Conservation (phyloP, 2,888 invertebrate genomes). For the Diaprepes abbreviatus region DNA sequence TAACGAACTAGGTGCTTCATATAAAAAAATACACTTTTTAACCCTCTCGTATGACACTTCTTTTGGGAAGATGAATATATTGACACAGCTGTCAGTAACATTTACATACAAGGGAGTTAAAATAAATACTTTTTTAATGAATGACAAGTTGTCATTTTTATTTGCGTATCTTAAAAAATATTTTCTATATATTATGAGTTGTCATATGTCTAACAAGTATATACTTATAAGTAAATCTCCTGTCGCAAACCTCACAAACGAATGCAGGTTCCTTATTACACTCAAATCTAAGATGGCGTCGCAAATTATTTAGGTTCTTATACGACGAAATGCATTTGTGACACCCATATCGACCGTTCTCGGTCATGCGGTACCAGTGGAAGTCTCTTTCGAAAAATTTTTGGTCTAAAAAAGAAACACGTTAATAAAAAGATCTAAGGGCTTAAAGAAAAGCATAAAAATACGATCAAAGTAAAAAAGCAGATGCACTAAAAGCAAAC, state of each 20-base stretch:
- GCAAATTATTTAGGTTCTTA: conserved; percentile 45
- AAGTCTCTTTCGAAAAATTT: not conserved
- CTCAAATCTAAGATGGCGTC: conserved; percentile 50
- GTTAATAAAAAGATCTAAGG: not conserved
- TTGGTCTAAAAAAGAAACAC: conserved; percentile 1
- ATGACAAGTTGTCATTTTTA: too few species aligned
- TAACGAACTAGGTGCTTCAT: too few species aligned
- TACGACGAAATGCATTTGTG: conserved; percentile 41
- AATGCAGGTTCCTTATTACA: conserved; percentile 46
- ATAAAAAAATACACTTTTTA: too few species aligned
- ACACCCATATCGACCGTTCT: conserved; percentile 45
- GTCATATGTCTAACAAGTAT: conserved; percentile 56
- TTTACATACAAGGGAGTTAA: too few species aligned
- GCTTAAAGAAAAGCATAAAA: not conserved
- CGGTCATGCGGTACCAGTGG: conserved; percentile 32
- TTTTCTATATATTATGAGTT: conserved; percentile 8
- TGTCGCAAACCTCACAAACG: conserved; percentile 52
- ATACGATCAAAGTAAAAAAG: not conserved
- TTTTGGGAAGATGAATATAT: too few species aligned
- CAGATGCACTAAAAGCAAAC: conserved; percentile 6
- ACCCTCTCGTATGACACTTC: too few species aligned
- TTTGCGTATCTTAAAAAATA: too few species aligned
- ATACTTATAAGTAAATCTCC: conserved; percentile 53
- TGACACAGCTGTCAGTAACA: too few species aligned
- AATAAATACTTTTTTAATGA: too few species aligned